Base-by-base conservation (phyloP, 2,113 vertebrate species). In the Lophotis ruficrista region DNA sequence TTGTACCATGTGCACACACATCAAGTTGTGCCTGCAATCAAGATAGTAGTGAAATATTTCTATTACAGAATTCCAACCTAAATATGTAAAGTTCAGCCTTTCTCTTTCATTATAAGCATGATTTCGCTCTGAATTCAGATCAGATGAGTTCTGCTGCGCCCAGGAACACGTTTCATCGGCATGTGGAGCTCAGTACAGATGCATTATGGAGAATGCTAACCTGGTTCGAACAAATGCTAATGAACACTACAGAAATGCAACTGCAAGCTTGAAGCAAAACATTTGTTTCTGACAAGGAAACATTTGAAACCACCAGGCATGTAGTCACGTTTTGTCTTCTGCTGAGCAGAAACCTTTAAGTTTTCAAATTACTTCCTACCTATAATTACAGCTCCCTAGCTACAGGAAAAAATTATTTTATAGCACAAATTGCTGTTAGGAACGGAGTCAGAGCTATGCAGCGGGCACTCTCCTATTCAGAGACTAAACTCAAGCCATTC, bases 271-370 rank as follows among this genome's bases (percentile, higher is more conserved):
- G 61, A 76, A 65, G 73, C 21, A 82, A 89, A 95, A 84, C 45
- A 87, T 91, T 94, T 76, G 48, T 71, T 95, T 95, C 77, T 72
- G 80, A 65, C 61, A 89, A 57, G 41, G 70, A 72, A 92, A 75
- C 65, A 50, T 85, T 43, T 87, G 57, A 82, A 92, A 94, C 15
- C 77, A 56, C 53, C 30, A 61, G 37, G 73, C 77, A 57, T 17
- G 23, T 27, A 83, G 72, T 71, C 76, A 68, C 0, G 2, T 79
- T 83, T 94, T 83, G n/a, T 57, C 82, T 91, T 95, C 53, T 2
- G 4, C 53, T 75, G 14, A 87, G 65, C 27, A 84, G 69, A 91
- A 91, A 93, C 71, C 48, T 71, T 10, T 10, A 81, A 54, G 73
- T 94, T 84, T 87, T 91, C 81, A 58, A 89, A 60, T 84, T 83